phyloP scores from a whole-genome alignment of 2,113 vertebrate species.

The cattle (Bos taurus) region ARS-UCD2.0 NC_037356.1:35385001-35385500 shows the following conservation, averaged over 20 bases:
- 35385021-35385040: background rate
- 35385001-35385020: background rate
- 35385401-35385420: background rate
- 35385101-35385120: background rate
- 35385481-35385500: background rate
- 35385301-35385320: constrained; percentile 29
- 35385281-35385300: constrained; percentile 54
- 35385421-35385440: background rate
- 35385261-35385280: constrained; percentile 12
- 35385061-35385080: background rate
- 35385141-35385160: background rate
- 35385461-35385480: background rate
- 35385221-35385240: background rate
- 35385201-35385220: background rate
- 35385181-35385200: background rate
- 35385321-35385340: constrained; percentile 25
- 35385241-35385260: background rate
- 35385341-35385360: background rate
- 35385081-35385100: background rate
- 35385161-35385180: background rate
- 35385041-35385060: background rate
- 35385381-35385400: background rate
- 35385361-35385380: background rate
- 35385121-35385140: background rate
- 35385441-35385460: background rate